A percentile compares a stretch with the other conserved stretches of the same genome.
Evolutionary conservation across 2,113 vertebrate genomes (phyloP).

Genomic region (Pyxicephalus adspersus): DNA sequence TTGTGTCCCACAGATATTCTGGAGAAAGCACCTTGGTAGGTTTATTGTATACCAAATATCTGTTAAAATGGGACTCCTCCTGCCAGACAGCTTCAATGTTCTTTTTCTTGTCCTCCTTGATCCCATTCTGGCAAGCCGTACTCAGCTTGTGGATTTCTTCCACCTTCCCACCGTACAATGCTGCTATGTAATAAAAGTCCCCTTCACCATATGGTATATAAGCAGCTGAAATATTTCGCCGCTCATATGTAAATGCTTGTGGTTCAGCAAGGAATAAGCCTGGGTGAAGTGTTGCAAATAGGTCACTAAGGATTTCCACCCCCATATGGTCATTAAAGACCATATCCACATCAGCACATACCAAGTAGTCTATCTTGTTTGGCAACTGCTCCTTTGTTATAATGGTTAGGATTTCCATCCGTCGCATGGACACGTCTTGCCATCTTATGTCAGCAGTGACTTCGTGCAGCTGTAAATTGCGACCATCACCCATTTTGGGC

Average conservation of each 20-base stretch:
- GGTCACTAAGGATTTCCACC: constrained; percentile 70
- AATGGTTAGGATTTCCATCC: constrained; percentile 67
- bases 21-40: constrained; percentile 74
- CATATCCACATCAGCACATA: constrained; percentile 74
- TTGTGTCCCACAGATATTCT: constrained; percentile 72
- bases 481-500: constrained; percentile 62
- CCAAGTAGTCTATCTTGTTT: constrained; percentile 69
- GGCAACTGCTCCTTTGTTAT: constrained; percentile 61
- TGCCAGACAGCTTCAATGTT: constrained; percentile 64
- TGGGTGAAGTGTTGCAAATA: constrained; percentile 73
- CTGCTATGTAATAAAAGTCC: constrained; percentile 75
- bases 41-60: constrained; percentile 71
- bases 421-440: constrained; percentile 65
- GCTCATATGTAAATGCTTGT: constrained; percentile 67
- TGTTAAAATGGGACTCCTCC: constrained; percentile 79
- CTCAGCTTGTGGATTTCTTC: constrained; percentile 67
- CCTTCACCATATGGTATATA: constrained; percentile 67
- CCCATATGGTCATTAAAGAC: constrained; percentile 71
- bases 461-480: constrained; percentile 65
- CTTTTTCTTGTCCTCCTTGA: constrained; percentile 69
- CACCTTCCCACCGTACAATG: constrained; percentile 71
- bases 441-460: constrained; percentile 70
- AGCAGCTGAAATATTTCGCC: constrained; percentile 62
- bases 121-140: constrained; percentile 67
- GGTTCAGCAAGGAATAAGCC: constrained; percentile 64